Evolutionary conservation across 1,140 invertebrate species (phyloP).

Genomic region (Macrostomum lignano): DNA sequence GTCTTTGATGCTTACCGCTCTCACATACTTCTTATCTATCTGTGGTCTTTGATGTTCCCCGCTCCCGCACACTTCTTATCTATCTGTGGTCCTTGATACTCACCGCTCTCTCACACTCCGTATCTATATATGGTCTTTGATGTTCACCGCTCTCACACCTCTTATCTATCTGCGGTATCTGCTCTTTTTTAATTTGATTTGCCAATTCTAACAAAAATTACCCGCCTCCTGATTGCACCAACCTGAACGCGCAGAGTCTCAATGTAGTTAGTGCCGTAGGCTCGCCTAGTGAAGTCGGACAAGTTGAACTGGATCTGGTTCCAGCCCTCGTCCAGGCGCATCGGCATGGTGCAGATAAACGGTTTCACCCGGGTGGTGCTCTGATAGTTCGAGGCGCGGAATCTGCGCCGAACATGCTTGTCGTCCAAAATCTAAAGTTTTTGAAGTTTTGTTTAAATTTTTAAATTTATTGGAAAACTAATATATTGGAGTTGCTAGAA

Average conservation of each 20-base stretch:
- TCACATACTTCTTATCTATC: too few species aligned
- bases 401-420: constrained; percentile 54
- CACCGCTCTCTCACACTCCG: too few species aligned
- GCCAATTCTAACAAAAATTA: neutral
- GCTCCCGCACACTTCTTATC: too few species aligned
- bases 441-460: constrained; percentile 4
- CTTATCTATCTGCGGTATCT: too few species aligned
- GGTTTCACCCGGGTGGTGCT: constrained; percentile 59
- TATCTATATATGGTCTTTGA: neutral
- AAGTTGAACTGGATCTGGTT: constrained; percentile 96
- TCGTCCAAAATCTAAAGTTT: constrained; percentile 44
- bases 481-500: too few species aligned
- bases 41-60: too few species aligned
- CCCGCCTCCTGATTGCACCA: too few species aligned
- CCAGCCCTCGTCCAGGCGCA: constrained; percentile 73
- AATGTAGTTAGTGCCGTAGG: constrained; percentile 96
- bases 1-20: too few species aligned
- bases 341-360: constrained; percentile 75
- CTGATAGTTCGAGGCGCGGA: constrained; percentile 75
- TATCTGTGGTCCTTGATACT: too few species aligned
- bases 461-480: constrained; percentile 5
- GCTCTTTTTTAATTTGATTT: neutral
- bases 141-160: neutral
- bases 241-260: constrained; percentile 66
- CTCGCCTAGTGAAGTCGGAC: constrained; percentile 79